phyloP scores from a whole-genome alignment of 2,888 invertebrate species.

The Onchidella celtica region DNA sequence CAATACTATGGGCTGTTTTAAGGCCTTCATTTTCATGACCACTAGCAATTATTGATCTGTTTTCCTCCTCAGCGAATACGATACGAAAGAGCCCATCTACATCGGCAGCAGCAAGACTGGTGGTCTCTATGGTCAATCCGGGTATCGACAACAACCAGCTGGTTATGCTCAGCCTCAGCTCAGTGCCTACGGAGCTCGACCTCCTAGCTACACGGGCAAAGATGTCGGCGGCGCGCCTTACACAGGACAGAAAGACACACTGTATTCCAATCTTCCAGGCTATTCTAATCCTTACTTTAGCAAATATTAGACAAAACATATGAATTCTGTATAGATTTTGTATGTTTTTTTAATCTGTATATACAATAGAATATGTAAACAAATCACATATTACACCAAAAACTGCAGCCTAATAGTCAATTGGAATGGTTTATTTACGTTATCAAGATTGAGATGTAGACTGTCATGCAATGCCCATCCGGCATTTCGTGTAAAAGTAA shows the following conservation, averaged over 20 bases:
- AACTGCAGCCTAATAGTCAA: too few species aligned
- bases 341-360: too few species aligned
- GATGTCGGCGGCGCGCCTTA: background rate
- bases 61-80: background rate
- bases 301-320: conserved; percentile 10
- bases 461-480: too few species aligned
- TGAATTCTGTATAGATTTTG: too few species aligned
- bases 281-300: background rate
- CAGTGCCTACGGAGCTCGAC: background rate
- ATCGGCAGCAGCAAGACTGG: background rate
- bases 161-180: background rate
- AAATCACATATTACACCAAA: too few species aligned
- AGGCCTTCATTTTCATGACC: too few species aligned
- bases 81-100: conserved; percentile 7
- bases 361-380: too few species aligned
- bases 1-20: too few species aligned
- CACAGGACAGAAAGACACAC: background rate
- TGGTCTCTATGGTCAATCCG: background rate
- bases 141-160: background rate
- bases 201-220: background rate
- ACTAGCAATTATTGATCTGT: too few species aligned
- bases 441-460: too few species aligned
- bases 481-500: too few species aligned
- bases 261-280: background rate
- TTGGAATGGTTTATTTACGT: too few species aligned